Evolutionary conservation across 1,140 invertebrate species (phyloP), one percentile per base, ranked within the genome.

Genomic region (Anagrus nilaparvatae): DNA sequence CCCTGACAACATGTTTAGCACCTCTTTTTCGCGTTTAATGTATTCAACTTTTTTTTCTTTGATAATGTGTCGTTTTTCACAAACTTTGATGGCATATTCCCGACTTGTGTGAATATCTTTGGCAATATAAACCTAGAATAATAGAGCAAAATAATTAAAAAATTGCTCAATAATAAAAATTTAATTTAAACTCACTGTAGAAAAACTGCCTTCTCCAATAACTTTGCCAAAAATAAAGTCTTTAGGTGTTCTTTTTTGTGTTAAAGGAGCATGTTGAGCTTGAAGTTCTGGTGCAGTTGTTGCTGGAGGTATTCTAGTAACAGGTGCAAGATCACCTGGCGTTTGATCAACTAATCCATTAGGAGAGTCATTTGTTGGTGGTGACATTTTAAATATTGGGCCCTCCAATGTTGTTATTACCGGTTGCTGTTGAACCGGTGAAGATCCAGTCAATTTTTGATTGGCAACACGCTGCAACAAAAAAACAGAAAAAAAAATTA

Each of bases 31-130:
- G 25, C 93, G 74, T 62, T 84, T 86, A 23, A 98, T 84, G 61
- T 94, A 93, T 54, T 92, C 83, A 39, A 82, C 81, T 67, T 98
- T 98, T 53, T 84, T 87, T 63, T 98, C 92, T 39, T 82, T 75
- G 43, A 93, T 78, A 37, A 99, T 94, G 58, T 92, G 83, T 10
- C 77, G 70, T 66, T 98, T 97, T 49, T 95, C 87, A 64, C 92
- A 87, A 1, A 97, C 91, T 78, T 98, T 98, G 57, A 97, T 95
- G 69, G 93, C 94, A 81, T 82, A 93, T 72, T 95, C 88, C 56
- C 82, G 84, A 49, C 77, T 77, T 17, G 80, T 84, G 55, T 87
- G 82, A 34, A 95, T 83, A 66, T 96, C 91, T 67, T 90, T 92
- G 24, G 87, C 90, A 44, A 94, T 71, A 69, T 89, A 95, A 39